These are phyloP conservation scores for Eugnorisma glareosa DNA, from an alignment of 2,888 invertebrate genomes.

Conservation along the genomic window DNA sequence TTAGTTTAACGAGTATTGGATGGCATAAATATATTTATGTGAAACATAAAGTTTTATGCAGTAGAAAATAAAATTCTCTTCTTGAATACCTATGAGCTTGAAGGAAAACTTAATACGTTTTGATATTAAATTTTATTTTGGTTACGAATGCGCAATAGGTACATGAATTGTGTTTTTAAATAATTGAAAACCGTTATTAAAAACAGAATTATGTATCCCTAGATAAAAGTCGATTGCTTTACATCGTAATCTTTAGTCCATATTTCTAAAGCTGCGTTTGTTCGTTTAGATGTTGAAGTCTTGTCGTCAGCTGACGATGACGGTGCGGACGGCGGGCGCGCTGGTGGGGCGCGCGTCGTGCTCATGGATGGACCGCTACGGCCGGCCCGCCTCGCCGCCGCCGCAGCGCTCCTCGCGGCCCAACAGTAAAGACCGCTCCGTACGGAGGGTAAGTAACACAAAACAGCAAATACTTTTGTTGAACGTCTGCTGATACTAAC, in stretches of 20 bases:
- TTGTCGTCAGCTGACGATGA: slow-evolving; percentile 96
- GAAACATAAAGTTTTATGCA: slow-evolving; percentile 57
- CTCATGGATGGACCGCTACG: slow-evolving; percentile 98
- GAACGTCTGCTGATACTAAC: slow-evolving; percentile 29
- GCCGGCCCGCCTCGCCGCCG: slow-evolving; percentile 96
- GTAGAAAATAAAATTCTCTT: slow-evolving; percentile 41
- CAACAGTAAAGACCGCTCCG: slow-evolving; percentile 92
- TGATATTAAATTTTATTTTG: slow-evolving; percentile 33
- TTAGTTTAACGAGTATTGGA: slow-evolving; percentile 59
- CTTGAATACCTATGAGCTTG: slow-evolving; percentile 20
- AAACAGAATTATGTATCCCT: not conserved
- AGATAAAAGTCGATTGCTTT: not conserved
- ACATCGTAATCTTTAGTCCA: not conserved
- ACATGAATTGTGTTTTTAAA: not conserved
- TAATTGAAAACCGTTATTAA: slow-evolving; percentile 1
- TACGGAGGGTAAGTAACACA: slow-evolving; percentile 90
- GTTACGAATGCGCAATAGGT: not conserved
- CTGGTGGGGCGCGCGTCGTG: slow-evolving; percentile 95
- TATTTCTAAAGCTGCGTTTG: not conserved
- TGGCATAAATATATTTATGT: slow-evolving; percentile 55
- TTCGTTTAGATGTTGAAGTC: slow-evolving; percentile 95
- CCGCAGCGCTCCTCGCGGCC: slow-evolving; percentile 84
- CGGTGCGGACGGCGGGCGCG: slow-evolving; percentile 95
- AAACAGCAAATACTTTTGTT: slow-evolving; percentile 25
- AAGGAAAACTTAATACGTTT: slow-evolving; percentile 17